Percentiles rank a stretch among this genome's conserved stretches.
phyloP scores from a whole-genome alignment of 2,888 invertebrate genomes.

The Lypha dubia region DNA sequence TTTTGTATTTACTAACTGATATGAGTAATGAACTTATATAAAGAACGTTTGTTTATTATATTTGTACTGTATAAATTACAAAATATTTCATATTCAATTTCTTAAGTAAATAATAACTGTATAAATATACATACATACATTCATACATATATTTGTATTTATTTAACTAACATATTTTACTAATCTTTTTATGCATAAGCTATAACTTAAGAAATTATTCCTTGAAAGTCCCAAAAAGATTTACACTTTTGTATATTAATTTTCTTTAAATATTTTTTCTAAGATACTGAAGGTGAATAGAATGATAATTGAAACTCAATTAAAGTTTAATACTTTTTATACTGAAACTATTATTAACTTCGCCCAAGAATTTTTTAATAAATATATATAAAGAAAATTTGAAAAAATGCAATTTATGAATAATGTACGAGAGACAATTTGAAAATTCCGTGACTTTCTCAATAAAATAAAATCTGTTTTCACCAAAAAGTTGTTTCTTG shows the following conservation, averaged over 20 bases:
- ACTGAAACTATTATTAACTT: too few relatives aligned
- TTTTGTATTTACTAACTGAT: background rate
- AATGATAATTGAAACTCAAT: too few relatives aligned
- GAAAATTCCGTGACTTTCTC: too few relatives aligned
- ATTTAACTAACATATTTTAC: background rate
- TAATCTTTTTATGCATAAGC: background rate
- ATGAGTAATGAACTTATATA: background rate
- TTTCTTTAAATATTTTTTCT: background rate
- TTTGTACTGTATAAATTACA: slow-evolving; percentile 20
- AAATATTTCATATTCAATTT: slow-evolving; percentile 30
- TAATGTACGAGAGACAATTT: too few relatives aligned
- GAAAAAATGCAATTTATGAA: too few relatives aligned
- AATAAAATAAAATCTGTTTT: too few relatives aligned
- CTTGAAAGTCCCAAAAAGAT: background rate
- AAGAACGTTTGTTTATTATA: slow-evolving; percentile 1
- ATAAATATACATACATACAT: too few relatives aligned
- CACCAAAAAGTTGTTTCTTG: too few relatives aligned
- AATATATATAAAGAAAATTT: too few relatives aligned
- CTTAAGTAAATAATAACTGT: slow-evolving; percentile 6
- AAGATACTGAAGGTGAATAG: too few relatives aligned
- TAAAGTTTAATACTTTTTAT: too few relatives aligned
- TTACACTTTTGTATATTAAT: slow-evolving; percentile 2
- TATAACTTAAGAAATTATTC: slow-evolving; percentile 4
- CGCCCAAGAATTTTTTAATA: too few relatives aligned
- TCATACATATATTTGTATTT: background rate